Conservation (phyloP, 1,140 invertebrate genomes). For the Formica selysi region DNA sequence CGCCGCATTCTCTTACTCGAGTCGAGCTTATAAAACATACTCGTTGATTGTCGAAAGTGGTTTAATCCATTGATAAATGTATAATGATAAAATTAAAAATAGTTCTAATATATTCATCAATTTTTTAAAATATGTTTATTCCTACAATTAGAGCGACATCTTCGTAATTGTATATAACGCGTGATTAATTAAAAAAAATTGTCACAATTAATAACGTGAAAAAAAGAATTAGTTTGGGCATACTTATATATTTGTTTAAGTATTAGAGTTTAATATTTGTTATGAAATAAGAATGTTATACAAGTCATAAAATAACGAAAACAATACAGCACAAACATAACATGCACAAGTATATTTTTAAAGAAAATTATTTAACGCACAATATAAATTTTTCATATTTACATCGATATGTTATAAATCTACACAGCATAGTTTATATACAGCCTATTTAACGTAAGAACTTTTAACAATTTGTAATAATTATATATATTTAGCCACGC, state of each 20-base stretch:
- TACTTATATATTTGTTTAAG: background rate
- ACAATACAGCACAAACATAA: background rate
- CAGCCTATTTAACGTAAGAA: background rate
- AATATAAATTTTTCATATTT: background rate
- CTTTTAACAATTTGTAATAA: background rate
- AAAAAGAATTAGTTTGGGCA: background rate
- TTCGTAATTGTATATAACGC: too few species aligned
- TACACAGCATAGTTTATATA: background rate
- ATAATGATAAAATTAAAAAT: constrained; percentile 22
- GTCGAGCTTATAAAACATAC: constrained; percentile 41
- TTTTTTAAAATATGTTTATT: background rate
- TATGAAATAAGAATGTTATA: background rate
- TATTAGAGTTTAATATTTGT: background rate
- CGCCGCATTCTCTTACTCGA: constrained; percentile 55
- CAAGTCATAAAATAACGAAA: background rate
- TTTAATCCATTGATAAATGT: constrained; percentile 10
- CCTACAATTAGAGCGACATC: too few species aligned
- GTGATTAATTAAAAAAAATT: background rate
- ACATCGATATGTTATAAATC: background rate
- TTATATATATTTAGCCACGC: background rate
- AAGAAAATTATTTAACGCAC: too few species aligned
- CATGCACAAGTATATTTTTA: too few species aligned
- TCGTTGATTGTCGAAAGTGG: constrained; percentile 19
- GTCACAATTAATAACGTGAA: background rate
- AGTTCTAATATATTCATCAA: background rate